These are phyloP conservation scores for Cephus runcator DNA, from an alignment of 2,888 invertebrate species.

Conservation along the genomic window DNA sequence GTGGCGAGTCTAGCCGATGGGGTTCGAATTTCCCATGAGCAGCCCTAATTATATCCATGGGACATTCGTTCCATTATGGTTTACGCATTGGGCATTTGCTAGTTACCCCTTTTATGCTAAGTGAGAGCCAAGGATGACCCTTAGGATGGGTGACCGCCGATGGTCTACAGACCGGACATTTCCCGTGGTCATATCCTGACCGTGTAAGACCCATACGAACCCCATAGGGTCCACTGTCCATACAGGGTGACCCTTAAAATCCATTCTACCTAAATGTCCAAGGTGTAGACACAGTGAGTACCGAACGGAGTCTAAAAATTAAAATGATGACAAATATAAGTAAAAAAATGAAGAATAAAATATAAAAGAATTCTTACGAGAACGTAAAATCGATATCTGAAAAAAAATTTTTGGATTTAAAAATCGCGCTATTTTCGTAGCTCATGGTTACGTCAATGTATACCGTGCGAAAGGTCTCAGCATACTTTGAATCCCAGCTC, in stretches of 20 bases:
- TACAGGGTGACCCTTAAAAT: conserved; percentile 25
- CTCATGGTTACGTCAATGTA: background rate
- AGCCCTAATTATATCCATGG: conserved; percentile 63
- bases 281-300: background rate
- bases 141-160: conserved; percentile 47
- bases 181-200: conserved; percentile 47
- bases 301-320: background rate
- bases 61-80: conserved; percentile 57
- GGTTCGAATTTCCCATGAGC: conserved; percentile 60
- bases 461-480: background rate
- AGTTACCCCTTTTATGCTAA: conserved; percentile 61
- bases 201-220: conserved; percentile 29
- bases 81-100: conserved; percentile 50
- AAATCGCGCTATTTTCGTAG: background rate
- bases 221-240: conserved; percentile 17
- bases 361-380: background rate
- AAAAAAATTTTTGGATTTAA: background rate
- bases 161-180: conserved; percentile 50
- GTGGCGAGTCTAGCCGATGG: conserved; percentile 34
- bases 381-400: background rate
- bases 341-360: background rate
- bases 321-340: conserved; percentile 8
- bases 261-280: background rate
- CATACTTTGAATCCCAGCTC: background rate
- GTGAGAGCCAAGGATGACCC: conserved; percentile 60